Evolutionary conservation across 37 sponge, comb jelly and placozoan genomes (phyloP), one percentile per base, ranked within the genome.

Genomic region (Ephydatia muelleri): DNA sequence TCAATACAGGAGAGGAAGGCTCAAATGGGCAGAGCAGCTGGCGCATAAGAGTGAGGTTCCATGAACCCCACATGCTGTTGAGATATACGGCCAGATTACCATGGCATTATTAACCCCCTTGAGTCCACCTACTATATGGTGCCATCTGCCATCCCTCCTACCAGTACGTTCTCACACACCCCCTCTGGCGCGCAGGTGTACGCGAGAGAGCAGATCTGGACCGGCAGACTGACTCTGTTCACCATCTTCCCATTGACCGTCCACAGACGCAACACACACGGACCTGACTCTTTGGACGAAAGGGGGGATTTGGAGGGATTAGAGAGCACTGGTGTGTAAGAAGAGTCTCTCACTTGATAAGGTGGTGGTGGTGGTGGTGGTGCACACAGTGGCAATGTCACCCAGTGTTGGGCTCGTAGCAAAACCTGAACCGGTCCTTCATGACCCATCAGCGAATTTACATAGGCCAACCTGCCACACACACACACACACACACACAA

Each of bases 361-460:
- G 37, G 8, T 14, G 31, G 78, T 77, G n/a, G n/a, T n/a, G n/a
- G n/a, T n/a, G n/a, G n/a, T n/a, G 70, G 48, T 70, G 5, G 49
- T 49, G 37, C 90, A 95, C 43, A 93, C 94, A 29, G 88, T 86
- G 6, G 90, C 96, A 48, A 97, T 91, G 73, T 97, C 98, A 22
- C 98, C 98, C 31, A 95, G 91, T 25, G 98, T 97, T 64, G 91
- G 87, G 84, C 98, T 97, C 68, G 94, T 89, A n/a, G 98, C 92
- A 2, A 97, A 9, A 83, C 85, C 37, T 82, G 81, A 27, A 97
- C 94, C 39, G 87, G 82, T 13, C 89, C 85, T 47, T 90, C 92
- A 49, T 94, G 92, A 27, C 69, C 76, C 3, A 8, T 31, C 69
- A 96, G 68, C 33, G 92, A 73, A 72, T 91, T 84, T 49, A 96